These are phyloP conservation scores for Neoscelio sp. DNA, from an alignment of 2,888 invertebrate genomes.

Conservation along the genomic window DNA sequence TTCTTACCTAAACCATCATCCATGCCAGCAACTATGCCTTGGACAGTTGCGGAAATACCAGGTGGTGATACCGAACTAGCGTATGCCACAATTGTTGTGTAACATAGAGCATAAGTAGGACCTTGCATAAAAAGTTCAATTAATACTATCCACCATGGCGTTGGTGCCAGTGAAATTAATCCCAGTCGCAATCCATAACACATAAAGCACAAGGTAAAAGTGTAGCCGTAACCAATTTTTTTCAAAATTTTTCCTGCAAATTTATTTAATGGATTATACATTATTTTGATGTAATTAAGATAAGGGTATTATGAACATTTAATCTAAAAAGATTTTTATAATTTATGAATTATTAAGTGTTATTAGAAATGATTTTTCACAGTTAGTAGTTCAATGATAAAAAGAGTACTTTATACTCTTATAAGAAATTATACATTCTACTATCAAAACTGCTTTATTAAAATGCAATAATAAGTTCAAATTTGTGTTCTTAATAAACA, in stretches of 20 bases:
- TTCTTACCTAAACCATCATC: slow-evolving; percentile 91
- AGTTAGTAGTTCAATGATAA: too few relatives aligned
- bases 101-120: slow-evolving; percentile 93
- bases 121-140: slow-evolving; percentile 93
- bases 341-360: too few relatives aligned
- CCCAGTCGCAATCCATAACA: slow-evolving; percentile 90
- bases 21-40: slow-evolving; percentile 94
- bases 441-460: too few relatives aligned
- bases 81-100: slow-evolving; percentile 90
- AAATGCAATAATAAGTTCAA: too few relatives aligned
- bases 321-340: too few relatives aligned
- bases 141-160: slow-evolving; percentile 92
- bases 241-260: slow-evolving; percentile 90
- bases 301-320: not conserved
- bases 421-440: too few relatives aligned
- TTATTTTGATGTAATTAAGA: too few relatives aligned
- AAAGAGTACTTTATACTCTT: too few relatives aligned
- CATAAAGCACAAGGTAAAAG: slow-evolving; percentile 90
- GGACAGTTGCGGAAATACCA: slow-evolving; percentile 93
- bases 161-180: slow-evolving; percentile 89
- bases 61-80: slow-evolving; percentile 85
- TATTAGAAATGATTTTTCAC: too few relatives aligned
- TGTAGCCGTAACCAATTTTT: slow-evolving; percentile 90
- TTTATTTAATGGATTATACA: too few relatives aligned
- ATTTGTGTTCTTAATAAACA: too few relatives aligned